Base-by-base conservation (phyloP, 2,113 vertebrate genomes). In the Eudyptes chrysolophus region DNA sequence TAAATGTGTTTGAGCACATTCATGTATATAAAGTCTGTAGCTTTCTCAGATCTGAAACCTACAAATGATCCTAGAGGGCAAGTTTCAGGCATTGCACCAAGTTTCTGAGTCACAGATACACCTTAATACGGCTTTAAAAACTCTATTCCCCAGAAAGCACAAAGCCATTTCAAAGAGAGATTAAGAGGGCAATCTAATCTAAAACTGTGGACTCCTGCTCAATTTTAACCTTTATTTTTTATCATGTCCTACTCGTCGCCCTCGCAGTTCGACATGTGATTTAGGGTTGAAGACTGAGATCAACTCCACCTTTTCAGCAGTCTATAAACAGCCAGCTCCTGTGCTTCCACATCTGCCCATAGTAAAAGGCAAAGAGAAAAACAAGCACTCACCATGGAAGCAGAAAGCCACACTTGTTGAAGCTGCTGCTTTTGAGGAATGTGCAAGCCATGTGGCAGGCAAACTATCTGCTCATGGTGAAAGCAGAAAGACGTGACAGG, bases 331-430 rank as follows among this genome's bases (percentile, higher is more conserved):
- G 36, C 16, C 54, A 74, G 36, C 54, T 78, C 60, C 72, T 29
- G 10, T 14, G 36, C 55, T 61, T 66, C 77, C 75, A 75, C 48
- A 30, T 32, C n/a, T 83, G 44, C 22, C 32, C 29, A 14, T 1
- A 7, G 49, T 10, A 75, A 48, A 57, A 52, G 19, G 30, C 10
- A 2, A 24, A 22, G 46, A 64, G 17, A 24, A 70, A 26, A 77
- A 11, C 1, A 3, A 83, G 60, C 18, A 2, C 60, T n/a, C 36
- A 4, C 25, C 40, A 26, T 0, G 6, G 44, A 34, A 69, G 64
- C 48, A 69, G 36, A 49, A 78, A 49, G 40, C 48, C 32, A 38
- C 57, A 9, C 38, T 8, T 64, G 82, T 46, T 44, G 54, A 61
- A 66, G 74, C 30, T 51, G 40, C 68, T 69, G 62, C 80, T 87